Evolutionary conservation across 2,888 invertebrate species (phyloP).

Genomic region (Nematopogon swammerdamellus): DNA sequence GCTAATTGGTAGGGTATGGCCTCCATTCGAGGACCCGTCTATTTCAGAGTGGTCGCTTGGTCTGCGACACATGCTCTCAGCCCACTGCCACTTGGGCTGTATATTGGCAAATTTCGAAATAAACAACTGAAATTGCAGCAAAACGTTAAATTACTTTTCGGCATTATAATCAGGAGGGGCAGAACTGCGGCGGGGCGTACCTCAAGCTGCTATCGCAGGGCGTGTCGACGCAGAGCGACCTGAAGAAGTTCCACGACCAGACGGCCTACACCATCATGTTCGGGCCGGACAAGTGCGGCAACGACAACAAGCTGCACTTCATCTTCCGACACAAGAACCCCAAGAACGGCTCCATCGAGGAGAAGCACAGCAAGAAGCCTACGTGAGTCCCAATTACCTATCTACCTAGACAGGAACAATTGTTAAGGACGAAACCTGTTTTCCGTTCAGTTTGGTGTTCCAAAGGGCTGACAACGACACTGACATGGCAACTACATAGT

Average conservation of each 20-base stretch:
- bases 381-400: conserved; percentile 43
- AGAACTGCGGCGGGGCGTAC: conserved; percentile 98
- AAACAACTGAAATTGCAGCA: no score
- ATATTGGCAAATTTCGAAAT: no score
- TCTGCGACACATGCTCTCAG: no score
- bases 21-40: no score
- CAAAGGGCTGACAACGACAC: no score
- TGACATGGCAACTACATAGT: no score
- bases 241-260: conserved; percentile 88
- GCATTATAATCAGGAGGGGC: conserved; percentile 97
- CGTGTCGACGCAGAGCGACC: conserved; percentile 55
- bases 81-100: no score
- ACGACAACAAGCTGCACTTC: conserved; percentile 86
- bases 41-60: no score
- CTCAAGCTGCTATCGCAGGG: conserved; percentile 83
- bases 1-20: no score
- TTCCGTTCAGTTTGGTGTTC: no score
- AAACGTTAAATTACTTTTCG: no score
- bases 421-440: no score
- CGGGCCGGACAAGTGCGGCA: conserved; percentile 99
- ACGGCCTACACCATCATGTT: conserved; percentile 99
- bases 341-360: conserved; percentile 81
- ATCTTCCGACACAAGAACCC: conserved; percentile 97
- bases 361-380: conserved; percentile 95
- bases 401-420: conserved; percentile 1